Evolutionary conservation across 2,888 invertebrate species (phyloP).

Genomic region (Argyresthia albistria): DNA sequence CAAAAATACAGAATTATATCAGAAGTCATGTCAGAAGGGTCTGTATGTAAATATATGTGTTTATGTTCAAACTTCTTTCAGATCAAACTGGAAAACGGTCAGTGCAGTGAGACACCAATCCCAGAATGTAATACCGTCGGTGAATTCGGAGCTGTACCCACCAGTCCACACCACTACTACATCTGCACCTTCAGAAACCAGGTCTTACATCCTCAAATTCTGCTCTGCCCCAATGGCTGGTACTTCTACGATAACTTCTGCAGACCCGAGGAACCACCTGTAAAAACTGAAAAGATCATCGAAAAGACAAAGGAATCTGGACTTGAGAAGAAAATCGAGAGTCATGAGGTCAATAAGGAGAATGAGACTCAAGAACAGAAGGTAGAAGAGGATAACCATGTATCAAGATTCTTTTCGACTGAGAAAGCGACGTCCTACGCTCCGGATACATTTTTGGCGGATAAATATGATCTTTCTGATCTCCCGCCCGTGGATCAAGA

Average conservation of each 20-base stretch:
- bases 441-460: slow-evolving; percentile 55
- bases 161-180: slow-evolving; percentile 53
- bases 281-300: no score
- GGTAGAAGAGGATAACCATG: neutral
- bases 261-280: slow-evolving; percentile 18
- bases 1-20: no score
- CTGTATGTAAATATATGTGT: no score
- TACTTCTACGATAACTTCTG: slow-evolving; percentile 49
- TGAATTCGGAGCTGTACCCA: slow-evolving; percentile 33
- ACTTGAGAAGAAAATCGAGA: neutral
- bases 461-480: slow-evolving; percentile 41
- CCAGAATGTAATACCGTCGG: slow-evolving; percentile 42
- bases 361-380: no score
- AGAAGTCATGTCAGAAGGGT: no score
- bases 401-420: slow-evolving; percentile 36
- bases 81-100: slow-evolving; percentile 41
- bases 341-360: no score
- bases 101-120: slow-evolving; percentile 38
- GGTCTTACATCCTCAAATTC: slow-evolving; percentile 42
- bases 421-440: slow-evolving; percentile 37
- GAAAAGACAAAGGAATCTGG: neutral
- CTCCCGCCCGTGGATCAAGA: no score
- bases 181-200: slow-evolving; percentile 41
- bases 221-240: slow-evolving; percentile 61
- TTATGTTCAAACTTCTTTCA: slow-evolving; percentile 22